These are phyloP conservation scores for Acrocephalus kingi DNA, from an alignment of 2,113 vertebrate genomes.

Conservation along the genomic window DNA sequence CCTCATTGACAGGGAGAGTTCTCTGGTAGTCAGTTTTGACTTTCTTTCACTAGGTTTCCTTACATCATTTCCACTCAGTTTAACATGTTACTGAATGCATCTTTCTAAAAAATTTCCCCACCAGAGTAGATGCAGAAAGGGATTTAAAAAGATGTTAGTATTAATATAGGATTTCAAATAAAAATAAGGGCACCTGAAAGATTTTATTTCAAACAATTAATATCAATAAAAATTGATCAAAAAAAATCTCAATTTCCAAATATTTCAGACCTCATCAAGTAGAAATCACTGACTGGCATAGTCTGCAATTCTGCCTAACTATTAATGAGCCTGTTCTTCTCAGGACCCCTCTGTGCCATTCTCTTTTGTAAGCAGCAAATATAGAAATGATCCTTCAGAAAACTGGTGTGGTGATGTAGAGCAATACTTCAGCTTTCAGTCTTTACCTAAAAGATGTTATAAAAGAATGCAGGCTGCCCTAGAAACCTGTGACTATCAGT, in stretches of 20 bases:
- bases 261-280: background rate
- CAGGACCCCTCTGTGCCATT: background rate
- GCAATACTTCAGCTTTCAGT: background rate
- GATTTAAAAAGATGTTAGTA: background rate
- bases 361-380: background rate
- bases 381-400: background rate
- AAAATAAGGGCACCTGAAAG: background rate
- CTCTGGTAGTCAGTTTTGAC: background rate
- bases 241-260: background rate
- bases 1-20: background rate
- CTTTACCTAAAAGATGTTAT: background rate
- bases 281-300: background rate
- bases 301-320: background rate
- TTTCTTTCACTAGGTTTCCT: background rate
- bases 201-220: background rate
- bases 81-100: background rate
- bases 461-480: background rate
- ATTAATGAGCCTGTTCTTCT: background rate
- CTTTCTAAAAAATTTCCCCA: background rate
- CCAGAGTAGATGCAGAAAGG: background rate
- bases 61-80: background rate
- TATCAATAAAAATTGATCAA: background rate
- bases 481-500: background rate
- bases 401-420: background rate
- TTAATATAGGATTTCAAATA: background rate